Base-by-base conservation (phyloP, 2,797 vertebrate species). In the Leucoraja ocellata region DNA sequence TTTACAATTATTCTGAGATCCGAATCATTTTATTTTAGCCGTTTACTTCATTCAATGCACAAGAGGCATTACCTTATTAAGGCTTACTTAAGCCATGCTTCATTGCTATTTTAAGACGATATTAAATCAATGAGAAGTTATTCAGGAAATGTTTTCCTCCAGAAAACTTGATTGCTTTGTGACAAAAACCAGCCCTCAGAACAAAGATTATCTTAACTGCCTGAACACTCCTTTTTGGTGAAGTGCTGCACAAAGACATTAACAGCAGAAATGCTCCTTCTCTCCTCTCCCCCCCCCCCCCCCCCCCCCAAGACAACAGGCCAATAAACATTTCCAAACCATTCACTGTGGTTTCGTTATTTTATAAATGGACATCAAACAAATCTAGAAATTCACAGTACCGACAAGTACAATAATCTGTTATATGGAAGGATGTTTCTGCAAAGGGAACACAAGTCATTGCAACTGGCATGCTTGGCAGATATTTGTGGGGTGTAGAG, bases 301-400 rank as follows among this genome's bases (percentile, higher is more conserved):
- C 58, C n/a, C 3, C 14, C n/a, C 61, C 18, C 28, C 7, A 21
- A n/a, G 28, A 36, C 16, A 46, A 39, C 93, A 58, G 94, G 97
- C 97, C 97, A 97, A 96, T 96, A 18, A 97, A 95, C 88, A 54
- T 54, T 84, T 97, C 96, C 0, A 96, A 96, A 65, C 96, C 97
- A 93, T 96, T 95, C 91, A 95, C 96, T 21, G 95, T 93, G 0
- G 95, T 96, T 95, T 97, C 97, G 95, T 97, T 97, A 95, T 97
- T 97, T 95, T 97, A 96, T 73, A 97, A 95, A 94, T 97, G 97
- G 0, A 96, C 96, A 13, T 97, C 97, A 94, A 96, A 96, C 77
- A 97, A 96, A 94, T 96, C 97, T 96, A 81, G 54, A 91, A 93
- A 58, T 54, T 63, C 93, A 93, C 79, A 28, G n/a, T 9, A 14